A percentile compares a stretch with the other conserved stretches of the same genome.
Evolutionary conservation across 2,113 vertebrate species (phyloP).

Genomic region (Osmerus mordax): DNA sequence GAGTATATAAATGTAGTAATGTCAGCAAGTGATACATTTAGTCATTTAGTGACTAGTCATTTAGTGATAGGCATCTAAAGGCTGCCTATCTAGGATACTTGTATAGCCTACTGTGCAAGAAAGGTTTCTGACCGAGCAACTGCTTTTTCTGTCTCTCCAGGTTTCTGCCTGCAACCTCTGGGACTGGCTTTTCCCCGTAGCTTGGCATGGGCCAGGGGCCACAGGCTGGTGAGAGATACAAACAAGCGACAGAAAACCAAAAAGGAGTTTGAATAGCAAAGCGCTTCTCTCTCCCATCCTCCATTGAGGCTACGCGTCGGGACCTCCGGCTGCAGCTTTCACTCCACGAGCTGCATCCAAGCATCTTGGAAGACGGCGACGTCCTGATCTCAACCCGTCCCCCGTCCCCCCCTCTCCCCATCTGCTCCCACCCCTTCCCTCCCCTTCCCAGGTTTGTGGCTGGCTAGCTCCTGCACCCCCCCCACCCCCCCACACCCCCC

Average conservation of each 20-base stretch:
- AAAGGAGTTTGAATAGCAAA: conserved; percentile 13
- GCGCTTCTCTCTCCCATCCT: background rate
- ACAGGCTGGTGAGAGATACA: background rate
- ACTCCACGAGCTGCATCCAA: too few relatives aligned
- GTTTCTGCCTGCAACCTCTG: conserved; percentile 33
- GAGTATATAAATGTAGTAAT: too few relatives aligned
- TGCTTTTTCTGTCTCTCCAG: background rate
- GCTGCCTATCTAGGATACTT: background rate
- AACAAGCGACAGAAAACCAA: conserved; percentile 8
- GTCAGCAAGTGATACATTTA: too few relatives aligned
- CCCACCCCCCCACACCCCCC: conserved; percentile 6
- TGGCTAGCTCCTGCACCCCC: conserved; percentile 12
- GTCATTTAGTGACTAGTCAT: too few relatives aligned
- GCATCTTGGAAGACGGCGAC: background rate
- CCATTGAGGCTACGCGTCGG: too few relatives aligned
- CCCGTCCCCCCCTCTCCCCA: conserved; percentile 10
- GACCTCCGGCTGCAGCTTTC: too few relatives aligned
- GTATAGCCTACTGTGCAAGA: background rate
- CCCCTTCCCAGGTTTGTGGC: conserved; percentile 25
- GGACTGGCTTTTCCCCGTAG: background rate
- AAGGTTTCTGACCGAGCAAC: background rate
- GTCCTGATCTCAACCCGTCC: conserved; percentile 40
- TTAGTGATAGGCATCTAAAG: too few relatives aligned
- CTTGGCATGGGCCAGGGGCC: conserved; percentile 3
- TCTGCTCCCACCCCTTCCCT: conserved; percentile 13